Evolutionary conservation across 2,888 invertebrate genomes (phyloP), one percentile per base, ranked within the genome.

Genomic region (Lasioglossum calceatum): DNA sequence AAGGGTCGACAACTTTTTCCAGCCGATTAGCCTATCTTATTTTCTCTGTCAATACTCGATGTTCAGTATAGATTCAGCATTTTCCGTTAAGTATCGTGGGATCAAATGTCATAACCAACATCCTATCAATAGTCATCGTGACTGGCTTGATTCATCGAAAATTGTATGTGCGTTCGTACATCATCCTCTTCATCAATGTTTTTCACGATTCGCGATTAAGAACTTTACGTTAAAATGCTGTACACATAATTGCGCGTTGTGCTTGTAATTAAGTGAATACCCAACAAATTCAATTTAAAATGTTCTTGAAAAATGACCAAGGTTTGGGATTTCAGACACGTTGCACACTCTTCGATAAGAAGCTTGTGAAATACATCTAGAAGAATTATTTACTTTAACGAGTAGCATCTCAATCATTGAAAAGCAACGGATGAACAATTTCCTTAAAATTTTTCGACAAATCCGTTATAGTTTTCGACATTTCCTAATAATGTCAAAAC

Each of bases 21-120:
- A 64, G 58, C n/a, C 78, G 50, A 84, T 85, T 85, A 73, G 75
- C 19, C 74, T 12, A n/a, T 44, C 74, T 84, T 58, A 50, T 82
- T 81, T 44, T 82, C 44, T 27, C 27, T 54, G 72, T 42, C 14
- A n/a, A 39, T 36, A n/a, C 36, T 50, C 27, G 58, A 78, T 67
- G 70, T 84, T 75, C 84, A 58, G 74, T 75, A 70, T 83, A 42
- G 39, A 61, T 58, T 77, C 73, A 54, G n/a, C 36, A 39, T 58
- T 84, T 54, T 67, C 32, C 77, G 50, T 47, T 36, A 75, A 76
- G 64, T 79, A 64, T 84, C 50, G n/a, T 23, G 32, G 12, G 44
- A 79, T 16, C 75, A 50, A 74, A 75, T 54, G 74, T 79, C 50
- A 83, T 50, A 61, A 75, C 77, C 39, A 42, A 42, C 44, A 42